phyloP scores from a whole-genome alignment of 2,797 vertebrate genomes.

The Platalea minor region DNA sequence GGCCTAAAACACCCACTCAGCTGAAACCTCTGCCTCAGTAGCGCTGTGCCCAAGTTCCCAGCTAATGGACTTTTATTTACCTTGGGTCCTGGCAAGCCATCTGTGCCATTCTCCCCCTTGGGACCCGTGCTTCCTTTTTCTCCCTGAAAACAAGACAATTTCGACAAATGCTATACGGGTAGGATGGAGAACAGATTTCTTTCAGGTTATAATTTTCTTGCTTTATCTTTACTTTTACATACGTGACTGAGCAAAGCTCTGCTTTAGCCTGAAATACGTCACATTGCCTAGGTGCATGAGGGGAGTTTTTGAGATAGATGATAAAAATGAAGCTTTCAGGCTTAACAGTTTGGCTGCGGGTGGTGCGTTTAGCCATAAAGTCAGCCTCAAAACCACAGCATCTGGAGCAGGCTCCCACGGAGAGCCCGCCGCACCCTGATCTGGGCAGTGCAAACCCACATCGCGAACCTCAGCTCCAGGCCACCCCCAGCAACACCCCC shows the following conservation, averaged over 20 bases:
- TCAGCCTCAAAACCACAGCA: not conserved
- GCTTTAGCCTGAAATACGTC: not conserved
- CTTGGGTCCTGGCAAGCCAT: slow-evolving; percentile 85
- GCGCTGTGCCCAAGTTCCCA: no score
- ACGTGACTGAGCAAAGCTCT: not conserved
- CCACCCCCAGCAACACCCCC: not conserved
- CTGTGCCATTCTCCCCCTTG: slow-evolving; percentile 82
- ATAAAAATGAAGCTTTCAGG: not conserved
- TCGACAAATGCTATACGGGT: rapidly evolving
- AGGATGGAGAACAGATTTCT: not conserved
- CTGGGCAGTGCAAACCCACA: not conserved
- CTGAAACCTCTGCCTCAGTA: not conserved
- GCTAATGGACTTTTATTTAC: slow-evolving; percentile 53
- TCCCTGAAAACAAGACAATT: slow-evolving; percentile 75
- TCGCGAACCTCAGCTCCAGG: not conserved
- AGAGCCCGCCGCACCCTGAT: not conserved
- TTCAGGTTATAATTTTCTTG: not conserved
- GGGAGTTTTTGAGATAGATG: not conserved
- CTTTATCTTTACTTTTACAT: not conserved
- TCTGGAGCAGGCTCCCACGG: rapidly evolving
- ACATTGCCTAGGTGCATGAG: not conserved
- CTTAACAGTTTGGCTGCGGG: not conserved
- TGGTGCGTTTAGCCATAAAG: not conserved
- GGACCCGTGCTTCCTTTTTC: slow-evolving; percentile 78
- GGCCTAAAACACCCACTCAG: not conserved